Percentiles rank a stretch among this genome's conserved stretches.
Evolutionary conservation across 2,888 invertebrate species (phyloP).

Genomic region (Eurois occulta): DNA sequence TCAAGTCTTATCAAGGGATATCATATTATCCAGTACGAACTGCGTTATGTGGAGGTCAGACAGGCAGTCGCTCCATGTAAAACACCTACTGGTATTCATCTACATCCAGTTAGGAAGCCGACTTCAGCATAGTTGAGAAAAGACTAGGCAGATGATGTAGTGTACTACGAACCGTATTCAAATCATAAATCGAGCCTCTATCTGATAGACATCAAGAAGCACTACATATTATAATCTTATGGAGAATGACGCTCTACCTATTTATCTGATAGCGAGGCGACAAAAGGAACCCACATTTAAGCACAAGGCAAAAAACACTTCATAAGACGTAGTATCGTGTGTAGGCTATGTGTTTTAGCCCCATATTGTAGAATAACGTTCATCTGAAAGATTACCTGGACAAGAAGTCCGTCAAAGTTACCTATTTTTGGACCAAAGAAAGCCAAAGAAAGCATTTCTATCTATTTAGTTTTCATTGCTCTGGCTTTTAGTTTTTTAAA

Average conservation of each 20-base stretch:
- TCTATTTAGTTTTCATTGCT: background rate
- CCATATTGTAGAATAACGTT: background rate
- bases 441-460: background rate
- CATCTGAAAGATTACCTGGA: background rate
- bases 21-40: too few species aligned
- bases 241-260: background rate
- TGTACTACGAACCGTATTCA: too few species aligned
- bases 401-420: background rate
- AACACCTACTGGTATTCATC: too few species aligned
- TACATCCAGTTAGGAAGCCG: too few species aligned
- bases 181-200: too few species aligned
- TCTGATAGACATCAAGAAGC: too few species aligned
- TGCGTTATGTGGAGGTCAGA: too few species aligned
- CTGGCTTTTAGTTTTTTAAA: background rate
- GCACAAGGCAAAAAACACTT: background rate
- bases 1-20: too few species aligned
- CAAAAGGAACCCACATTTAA: background rate
- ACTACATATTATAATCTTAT: background rate
- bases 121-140: too few species aligned
- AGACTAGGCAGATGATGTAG: too few species aligned
- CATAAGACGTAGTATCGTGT: background rate
- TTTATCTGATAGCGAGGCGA: background rate
- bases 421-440: background rate
- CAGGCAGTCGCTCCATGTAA: too few species aligned
- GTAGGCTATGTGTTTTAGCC: too few species aligned